phyloP scores from a whole-genome alignment of 2,888 invertebrate genomes.

The Drosophila siamana region DNA sequence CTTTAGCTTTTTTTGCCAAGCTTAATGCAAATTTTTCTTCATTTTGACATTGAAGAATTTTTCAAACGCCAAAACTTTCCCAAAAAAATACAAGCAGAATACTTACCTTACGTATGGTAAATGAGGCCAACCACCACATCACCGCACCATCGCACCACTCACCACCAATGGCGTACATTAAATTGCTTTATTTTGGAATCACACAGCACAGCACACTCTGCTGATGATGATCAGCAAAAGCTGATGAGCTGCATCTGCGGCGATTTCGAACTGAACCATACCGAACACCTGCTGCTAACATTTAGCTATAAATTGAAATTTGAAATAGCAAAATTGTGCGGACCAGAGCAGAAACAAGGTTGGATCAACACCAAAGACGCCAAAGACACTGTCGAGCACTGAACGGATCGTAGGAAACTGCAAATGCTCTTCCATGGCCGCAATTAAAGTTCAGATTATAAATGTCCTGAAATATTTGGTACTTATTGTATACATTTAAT shows the following conservation, averaged over 20 bases:
- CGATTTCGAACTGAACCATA: conserved; percentile 24
- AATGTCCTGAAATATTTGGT: no score
- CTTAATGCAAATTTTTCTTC: conserved; percentile 67
- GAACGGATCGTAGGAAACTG: neutral
- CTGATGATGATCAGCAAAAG: conserved; percentile 62
- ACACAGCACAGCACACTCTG: conserved; percentile 36
- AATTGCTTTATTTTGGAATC: conserved; percentile 78
- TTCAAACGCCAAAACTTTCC: conserved; percentile 66
- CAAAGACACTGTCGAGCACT: conserved; percentile 8
- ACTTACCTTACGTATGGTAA: conserved; percentile 47
- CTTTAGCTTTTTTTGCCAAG: conserved; percentile 23
- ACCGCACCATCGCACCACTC: conserved; percentile 7
- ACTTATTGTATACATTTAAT: no score
- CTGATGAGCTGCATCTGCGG: conserved; percentile 60
- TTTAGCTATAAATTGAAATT: conserved; percentile 76
- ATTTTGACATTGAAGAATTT: conserved; percentile 68
- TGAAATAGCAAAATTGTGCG: conserved; percentile 62
- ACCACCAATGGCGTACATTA: conserved; percentile 84
- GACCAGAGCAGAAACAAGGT: conserved; percentile 54
- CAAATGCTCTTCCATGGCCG: conserved; percentile 40
- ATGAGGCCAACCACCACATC: conserved; percentile 63
- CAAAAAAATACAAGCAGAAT: conserved; percentile 44
- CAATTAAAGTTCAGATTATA: no score
- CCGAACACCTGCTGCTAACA: conserved; percentile 76
- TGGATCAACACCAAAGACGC: conserved; percentile 17